These are phyloP conservation scores for Cremastinae sp. DNA, from an alignment of 2,888 invertebrate species.

Conservation along the genomic window DNA sequence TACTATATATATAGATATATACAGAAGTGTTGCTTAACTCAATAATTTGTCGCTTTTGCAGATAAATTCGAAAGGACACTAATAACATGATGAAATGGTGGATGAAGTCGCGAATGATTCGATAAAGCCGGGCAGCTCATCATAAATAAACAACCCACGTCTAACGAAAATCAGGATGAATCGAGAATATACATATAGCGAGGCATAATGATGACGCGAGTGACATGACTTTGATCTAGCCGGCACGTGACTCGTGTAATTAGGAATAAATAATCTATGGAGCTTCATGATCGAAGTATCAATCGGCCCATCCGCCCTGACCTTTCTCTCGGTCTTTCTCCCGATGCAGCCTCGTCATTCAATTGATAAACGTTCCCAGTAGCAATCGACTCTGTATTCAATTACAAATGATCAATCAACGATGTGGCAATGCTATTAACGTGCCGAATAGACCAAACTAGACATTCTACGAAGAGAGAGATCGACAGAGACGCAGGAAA, in stretches of 20 bases:
- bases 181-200: background rate
- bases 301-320: background rate
- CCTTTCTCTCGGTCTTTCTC: background rate
- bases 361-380: constrained; percentile 41
- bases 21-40: too few relatives aligned
- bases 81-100: too few relatives aligned
- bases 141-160: too few relatives aligned
- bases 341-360: constrained; percentile 12
- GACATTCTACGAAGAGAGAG: constrained; percentile 6
- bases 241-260: background rate
- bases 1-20: too few relatives aligned
- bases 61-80: too few relatives aligned
- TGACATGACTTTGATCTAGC: background rate
- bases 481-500: constrained; percentile 14
- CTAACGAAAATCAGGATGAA: background rate
- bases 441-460: constrained; percentile 43
- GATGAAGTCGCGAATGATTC: too few relatives aligned
- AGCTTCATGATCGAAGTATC: constrained; percentile 7
- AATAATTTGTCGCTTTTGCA: too few relatives aligned
- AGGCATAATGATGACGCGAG: background rate
- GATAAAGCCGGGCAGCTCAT: too few relatives aligned
- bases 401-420: constrained; percentile 60
- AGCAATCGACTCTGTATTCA: constrained; percentile 51
- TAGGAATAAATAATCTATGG: constrained; percentile 43
- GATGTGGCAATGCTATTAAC: constrained; percentile 48